Evolutionary conservation across 2,888 invertebrate species (phyloP).

Genomic region (Thyatira batis): DNA sequence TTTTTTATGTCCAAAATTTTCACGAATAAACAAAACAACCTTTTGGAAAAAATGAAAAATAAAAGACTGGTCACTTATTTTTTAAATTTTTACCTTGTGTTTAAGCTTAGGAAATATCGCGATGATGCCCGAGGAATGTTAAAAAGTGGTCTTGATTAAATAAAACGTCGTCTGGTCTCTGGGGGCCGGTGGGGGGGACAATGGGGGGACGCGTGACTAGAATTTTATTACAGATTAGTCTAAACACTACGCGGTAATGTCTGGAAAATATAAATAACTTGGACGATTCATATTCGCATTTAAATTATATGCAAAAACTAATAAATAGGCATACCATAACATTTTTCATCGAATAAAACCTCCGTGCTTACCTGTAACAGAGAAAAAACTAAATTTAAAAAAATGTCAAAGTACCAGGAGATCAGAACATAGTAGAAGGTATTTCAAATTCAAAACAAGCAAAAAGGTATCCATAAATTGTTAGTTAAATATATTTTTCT

Average conservation of each 20-base stretch:
- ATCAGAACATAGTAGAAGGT: conserved; percentile 39
- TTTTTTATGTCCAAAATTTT: conserved; percentile 21
- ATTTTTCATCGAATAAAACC: conserved; percentile 34
- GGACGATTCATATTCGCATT: neutral
- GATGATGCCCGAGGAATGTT: conserved; percentile 64
- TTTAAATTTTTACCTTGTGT: conserved; percentile 22
- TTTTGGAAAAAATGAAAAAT: neutral
- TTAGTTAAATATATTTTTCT: conserved; percentile 37
- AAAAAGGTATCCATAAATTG: conserved; percentile 33
- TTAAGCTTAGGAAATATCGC: conserved; percentile 52
- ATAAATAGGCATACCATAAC: neutral
- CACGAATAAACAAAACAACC: neutral
- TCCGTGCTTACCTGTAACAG: conserved; percentile 60
- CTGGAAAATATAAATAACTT: conserved; percentile 15
- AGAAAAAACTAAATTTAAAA: conserved; percentile 24
- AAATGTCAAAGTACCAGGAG: conserved; percentile 26
- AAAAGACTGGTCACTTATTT: conserved; percentile 4
- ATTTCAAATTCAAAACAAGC: conserved; percentile 16
- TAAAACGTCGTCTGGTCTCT: conserved; percentile 67
- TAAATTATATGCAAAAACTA: no score
- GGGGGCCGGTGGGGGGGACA: conserved; percentile 20
- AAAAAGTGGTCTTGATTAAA: conserved; percentile 80
- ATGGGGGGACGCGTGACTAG: conserved; percentile 64
- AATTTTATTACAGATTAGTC: conserved; percentile 56
- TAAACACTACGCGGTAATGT: conserved; percentile 45